Conservation (phyloP, 53 echinoderm and acorn worm genomes). For the Glandiceps talaboti region DNA sequence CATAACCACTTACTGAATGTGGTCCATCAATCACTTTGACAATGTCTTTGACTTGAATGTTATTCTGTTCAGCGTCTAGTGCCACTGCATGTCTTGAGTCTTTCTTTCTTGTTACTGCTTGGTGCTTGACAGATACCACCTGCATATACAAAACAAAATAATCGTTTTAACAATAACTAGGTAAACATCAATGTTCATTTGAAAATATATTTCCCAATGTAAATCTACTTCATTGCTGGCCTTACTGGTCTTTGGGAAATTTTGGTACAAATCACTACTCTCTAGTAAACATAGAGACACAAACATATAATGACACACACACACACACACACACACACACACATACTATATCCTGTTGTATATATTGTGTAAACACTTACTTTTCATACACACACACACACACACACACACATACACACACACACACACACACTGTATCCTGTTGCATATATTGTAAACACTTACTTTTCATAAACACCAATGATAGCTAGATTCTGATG, state of each 20-base stretch:
- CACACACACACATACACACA: too few species aligned
- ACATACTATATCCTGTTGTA: too few species aligned
- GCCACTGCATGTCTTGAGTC: slow-evolving; percentile 75
- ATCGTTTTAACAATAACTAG: neutral
- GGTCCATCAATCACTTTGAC: slow-evolving; percentile 98
- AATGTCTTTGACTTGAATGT: slow-evolving; percentile 85
- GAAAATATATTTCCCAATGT: neutral
- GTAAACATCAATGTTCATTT: neutral
- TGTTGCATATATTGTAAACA: too few species aligned
- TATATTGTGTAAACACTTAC: too few species aligned
- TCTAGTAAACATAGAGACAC: neutral
- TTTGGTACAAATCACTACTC: too few species aligned
- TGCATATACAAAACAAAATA: slow-evolving; percentile 6
- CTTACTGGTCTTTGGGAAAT: too few species aligned
- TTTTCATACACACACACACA: too few species aligned
- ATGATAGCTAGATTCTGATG: too few species aligned
- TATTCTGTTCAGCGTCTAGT: slow-evolving; percentile 96
- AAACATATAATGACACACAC: neutral
- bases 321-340: neutral
- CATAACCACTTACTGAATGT: slow-evolving; percentile 94
- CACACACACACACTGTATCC: too few species aligned
- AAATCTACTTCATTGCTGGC: too few species aligned
- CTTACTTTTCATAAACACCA: too few species aligned
- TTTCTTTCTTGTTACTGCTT: slow-evolving; percentile 67
- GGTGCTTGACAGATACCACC: slow-evolving; percentile 78